Base-by-base conservation (phyloP, 2,888 invertebrate genomes). In the Prosapia bicincta region DNA sequence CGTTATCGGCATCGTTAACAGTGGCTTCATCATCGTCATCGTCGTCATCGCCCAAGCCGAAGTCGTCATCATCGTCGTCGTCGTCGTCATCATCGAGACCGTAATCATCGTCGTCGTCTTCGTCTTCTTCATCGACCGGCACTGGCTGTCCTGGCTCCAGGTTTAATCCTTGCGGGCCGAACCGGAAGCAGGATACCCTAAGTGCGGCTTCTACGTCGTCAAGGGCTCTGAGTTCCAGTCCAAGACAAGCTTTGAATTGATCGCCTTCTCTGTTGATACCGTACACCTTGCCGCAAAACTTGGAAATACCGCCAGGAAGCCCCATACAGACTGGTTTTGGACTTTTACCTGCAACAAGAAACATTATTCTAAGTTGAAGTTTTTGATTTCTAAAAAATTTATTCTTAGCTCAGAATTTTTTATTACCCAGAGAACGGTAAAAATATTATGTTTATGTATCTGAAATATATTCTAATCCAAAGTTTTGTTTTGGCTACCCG, bases 271-370 rank as follows among this genome's bases (percentile, higher is more conserved):
- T 89, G 26, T 91, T 91, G 73, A 95, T 91, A 77, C 94, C 94
- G 84, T 95, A 95, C 67, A 95, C 90, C 76, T 93, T 88, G 67
- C 94, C 95, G 82, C 95, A 95, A 85, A 95, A 95, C 83, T 93
- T 91, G 0, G 93, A 92, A 79, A 92, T 88, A 32, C 95, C 94
- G 72, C 94, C 95, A 1, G 95, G 95, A 72, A 95, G 85, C 24
- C 92, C 90, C 86, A 95, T 91, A 83, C 95, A 95, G 30, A 95
- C 92, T 26, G 95, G 94, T 80, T 89, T 90, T 0, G 94, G 92
- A 82, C 89, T 91, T 81, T 89, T 91, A 81, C 93, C 93, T 93
- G 83, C 9, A 76, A 67, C 3, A 28, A 38, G 32, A 32, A 1
- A n/a, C n/a, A n/a, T n/a, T n/a, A n/a, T n/a, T n/a, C n/a, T n/a